These are phyloP conservation scores for Aporrectodea caliginosa DNA, from an alignment of 1,140 invertebrate species.

Conservation along the genomic window DNA sequence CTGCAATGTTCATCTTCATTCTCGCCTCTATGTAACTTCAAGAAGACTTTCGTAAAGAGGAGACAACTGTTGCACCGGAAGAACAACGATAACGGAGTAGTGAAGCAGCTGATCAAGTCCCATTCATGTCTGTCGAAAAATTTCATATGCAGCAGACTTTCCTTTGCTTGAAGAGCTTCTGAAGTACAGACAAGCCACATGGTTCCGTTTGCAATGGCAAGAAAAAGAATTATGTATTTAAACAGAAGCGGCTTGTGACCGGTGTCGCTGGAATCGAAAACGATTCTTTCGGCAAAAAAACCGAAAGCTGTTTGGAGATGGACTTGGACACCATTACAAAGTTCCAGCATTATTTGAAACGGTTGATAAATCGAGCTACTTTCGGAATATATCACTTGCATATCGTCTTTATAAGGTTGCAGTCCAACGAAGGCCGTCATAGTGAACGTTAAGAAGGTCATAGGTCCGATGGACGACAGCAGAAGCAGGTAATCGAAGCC, in stretches of 20 bases:
- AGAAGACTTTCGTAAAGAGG: neutral
- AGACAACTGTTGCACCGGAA: neutral
- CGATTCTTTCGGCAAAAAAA: neutral
- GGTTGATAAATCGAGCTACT: neutral
- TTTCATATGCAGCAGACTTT: neutral
- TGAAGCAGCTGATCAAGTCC: neutral
- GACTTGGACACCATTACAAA: neutral
- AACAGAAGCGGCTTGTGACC: neutral
- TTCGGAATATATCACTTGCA: neutral
- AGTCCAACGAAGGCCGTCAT: neutral
- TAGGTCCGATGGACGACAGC: neutral
- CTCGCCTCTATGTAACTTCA: neutral
- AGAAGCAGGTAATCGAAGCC: neutral
- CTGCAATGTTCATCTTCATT: too few species aligned
- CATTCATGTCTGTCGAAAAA: neutral
- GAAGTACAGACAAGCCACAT: neutral
- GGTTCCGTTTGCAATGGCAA: neutral
- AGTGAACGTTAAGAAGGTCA: neutral
- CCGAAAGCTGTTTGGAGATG: neutral
- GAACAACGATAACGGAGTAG: neutral
- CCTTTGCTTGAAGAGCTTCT: neutral
- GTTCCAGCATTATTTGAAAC: neutral
- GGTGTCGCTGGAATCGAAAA: neutral
- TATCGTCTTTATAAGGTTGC: neutral
- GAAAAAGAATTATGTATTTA: neutral